Evolutionary conservation across 2,888 invertebrate genomes (phyloP), one percentile per base, ranked within the genome.

Genomic region (Protodeltote pygarga): DNA sequence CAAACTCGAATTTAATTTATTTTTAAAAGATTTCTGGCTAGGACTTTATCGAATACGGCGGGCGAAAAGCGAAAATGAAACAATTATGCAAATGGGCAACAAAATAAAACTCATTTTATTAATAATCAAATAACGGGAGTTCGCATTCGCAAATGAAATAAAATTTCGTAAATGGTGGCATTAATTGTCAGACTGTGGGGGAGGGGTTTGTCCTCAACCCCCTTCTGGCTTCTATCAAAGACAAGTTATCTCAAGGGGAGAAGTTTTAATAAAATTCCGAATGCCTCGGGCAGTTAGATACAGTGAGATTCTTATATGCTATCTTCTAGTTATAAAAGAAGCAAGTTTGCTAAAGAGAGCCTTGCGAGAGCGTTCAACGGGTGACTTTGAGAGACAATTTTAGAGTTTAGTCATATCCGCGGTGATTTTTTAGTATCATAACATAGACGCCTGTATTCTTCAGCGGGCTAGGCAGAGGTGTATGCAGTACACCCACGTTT

Each of bases 101-200:
- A 86, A 89, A 89, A 89, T 90, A 89, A 88, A 89, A 89, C 84
- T 87, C 86, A 85, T 89, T 89, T 87, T 87, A 88, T 87, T 89
- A 89, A 85, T 89, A 89, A 89, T 87, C 86, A 87, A 90, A 91
- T 89, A 83, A 85, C 81, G 81, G 79, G 83, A 87, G 83, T 85
- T 83, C 81, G 83, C 81, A 83, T 84, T 85, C 74, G 80, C 77
- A 77, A 83, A 84, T 85, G 84, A 87, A 89, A 89, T 90, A 87
- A 87, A 88, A 89, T 88, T 83, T 88, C 76, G 79, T 81, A 86
- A 90, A 90, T 87, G 81, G 79, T 75, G 79, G 81, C 87, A 87
- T 89, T 90, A 90, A 89, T 90, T 89, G 85, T 83, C 64, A 67
- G 73, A 64, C 57, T 45, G 71, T 64, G 60, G 54, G 67, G 46